These are phyloP conservation scores for Andrena bicolor DNA, from an alignment of 2,888 invertebrate species.

Conservation along the genomic window DNA sequence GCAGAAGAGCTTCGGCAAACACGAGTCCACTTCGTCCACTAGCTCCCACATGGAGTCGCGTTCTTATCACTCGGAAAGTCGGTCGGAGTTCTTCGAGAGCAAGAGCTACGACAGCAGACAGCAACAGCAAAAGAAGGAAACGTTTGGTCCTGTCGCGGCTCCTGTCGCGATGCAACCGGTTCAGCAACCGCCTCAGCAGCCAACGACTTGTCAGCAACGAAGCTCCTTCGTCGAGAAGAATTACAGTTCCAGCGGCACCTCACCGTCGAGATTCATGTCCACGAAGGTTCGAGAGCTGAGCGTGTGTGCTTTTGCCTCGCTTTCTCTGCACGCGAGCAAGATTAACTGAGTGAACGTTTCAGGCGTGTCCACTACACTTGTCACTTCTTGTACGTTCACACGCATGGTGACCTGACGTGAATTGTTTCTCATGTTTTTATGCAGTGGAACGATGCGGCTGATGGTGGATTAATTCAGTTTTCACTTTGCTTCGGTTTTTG, in stretches of 20 bases:
- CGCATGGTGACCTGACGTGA: not conserved
- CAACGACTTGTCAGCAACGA: conserved; percentile 76
- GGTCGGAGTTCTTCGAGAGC: conserved; percentile 79
- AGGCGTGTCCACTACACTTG: not conserved
- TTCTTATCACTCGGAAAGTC: conserved; percentile 79
- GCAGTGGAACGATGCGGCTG: not conserved
- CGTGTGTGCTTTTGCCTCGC: conserved; percentile 34
- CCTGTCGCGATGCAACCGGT: conserved; percentile 32
- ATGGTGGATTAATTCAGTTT: not conserved
- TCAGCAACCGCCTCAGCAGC: conserved; percentile 58
- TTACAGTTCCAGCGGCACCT: conserved; percentile 69
- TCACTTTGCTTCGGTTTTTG: conserved; percentile 4
- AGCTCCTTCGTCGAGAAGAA: conserved; percentile 80
- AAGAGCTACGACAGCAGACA: conserved; percentile 77
- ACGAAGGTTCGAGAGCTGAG: conserved; percentile 80
- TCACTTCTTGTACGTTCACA: not conserved
- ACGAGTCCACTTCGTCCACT: conserved; percentile 75
- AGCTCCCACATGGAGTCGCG: conserved; percentile 76
- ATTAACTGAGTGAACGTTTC: not conserved
- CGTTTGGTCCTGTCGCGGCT: conserved; percentile 29
- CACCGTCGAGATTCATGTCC: conserved; percentile 77
- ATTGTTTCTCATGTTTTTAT: not conserved
- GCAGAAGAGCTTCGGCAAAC: conserved; percentile 77
- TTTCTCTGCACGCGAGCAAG: not conserved
- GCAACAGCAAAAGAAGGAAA: conserved; percentile 73